Percentiles rank a stretch among this genome's conserved stretches.
Conservation (phyloP, 2,113 vertebrate species). For the Daubentonia madagascariensis region DNA sequence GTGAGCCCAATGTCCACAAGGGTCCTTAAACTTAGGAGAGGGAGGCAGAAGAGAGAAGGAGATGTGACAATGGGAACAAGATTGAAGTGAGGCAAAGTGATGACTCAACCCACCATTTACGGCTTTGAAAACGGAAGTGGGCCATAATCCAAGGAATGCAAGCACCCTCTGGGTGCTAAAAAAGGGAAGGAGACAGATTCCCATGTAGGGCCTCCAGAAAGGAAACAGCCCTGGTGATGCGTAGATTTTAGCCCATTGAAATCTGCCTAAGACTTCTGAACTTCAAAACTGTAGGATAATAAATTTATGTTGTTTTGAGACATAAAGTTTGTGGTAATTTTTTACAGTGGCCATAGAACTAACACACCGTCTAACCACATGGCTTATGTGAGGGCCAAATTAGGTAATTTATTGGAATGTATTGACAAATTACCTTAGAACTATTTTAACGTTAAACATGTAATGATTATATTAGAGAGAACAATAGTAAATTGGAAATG, state of each 20-base stretch:
- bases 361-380: neutral
- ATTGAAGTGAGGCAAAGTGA: neutral
- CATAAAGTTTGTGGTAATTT: neutral
- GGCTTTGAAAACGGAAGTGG: neutral
- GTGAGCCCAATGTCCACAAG: neutral
- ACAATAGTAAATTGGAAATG: neutral
- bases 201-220: neutral
- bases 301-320: neutral
- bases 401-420: neutral
- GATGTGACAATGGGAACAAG: neutral
- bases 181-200: neutral
- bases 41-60: neutral
- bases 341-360: neutral
- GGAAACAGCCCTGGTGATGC: neutral
- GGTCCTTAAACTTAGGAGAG: neutral
- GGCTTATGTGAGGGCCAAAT: neutral
- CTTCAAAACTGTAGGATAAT: neutral
- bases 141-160: accelerated
- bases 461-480: neutral
- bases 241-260: neutral
- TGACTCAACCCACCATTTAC: neutral
- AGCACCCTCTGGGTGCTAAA: neutral
- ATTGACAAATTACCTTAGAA: neutral
- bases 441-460: neutral
- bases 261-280: neutral